phyloP scores from a whole-genome alignment of 1,140 invertebrate species.

The Zaprionus taronus region DNA sequence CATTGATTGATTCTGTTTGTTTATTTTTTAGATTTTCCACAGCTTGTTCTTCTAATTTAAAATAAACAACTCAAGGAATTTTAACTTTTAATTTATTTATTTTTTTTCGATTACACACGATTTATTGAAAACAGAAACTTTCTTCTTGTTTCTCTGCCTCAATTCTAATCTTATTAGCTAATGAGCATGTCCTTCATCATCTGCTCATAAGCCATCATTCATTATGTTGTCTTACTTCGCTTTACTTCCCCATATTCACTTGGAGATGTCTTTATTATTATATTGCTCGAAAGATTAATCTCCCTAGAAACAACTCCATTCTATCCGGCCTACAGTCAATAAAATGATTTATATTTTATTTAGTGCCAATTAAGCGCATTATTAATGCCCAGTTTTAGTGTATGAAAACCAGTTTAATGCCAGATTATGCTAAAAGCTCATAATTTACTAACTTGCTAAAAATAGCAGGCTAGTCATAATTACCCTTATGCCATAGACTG shows the following conservation, averaged over 20 bases:
- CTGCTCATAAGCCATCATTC: not conserved
- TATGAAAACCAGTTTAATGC: slow-evolving; percentile 58
- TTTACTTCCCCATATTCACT: not conserved
- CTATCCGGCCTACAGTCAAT: not conserved
- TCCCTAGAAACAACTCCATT: slow-evolving; percentile 11
- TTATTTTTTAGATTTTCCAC: not conserved
- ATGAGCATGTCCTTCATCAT: not conserved
- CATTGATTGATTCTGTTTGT: not conserved
- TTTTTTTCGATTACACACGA: too few species aligned
- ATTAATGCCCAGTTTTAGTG: slow-evolving; percentile 31
- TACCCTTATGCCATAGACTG: not conserved
- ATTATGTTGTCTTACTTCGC: not conserved
- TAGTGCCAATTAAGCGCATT: slow-evolving; percentile 21
- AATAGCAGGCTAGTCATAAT: slow-evolving; percentile 49
- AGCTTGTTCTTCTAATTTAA: not conserved
- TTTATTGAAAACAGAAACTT: not conserved
- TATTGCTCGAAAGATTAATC: slow-evolving; percentile 1
- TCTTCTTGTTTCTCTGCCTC: not conserved
- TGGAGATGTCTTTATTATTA: not conserved
- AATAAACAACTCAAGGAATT: not conserved
- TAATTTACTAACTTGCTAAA: slow-evolving; percentile 52
- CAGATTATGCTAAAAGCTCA: slow-evolving; percentile 25
- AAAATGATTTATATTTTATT: slow-evolving; percentile 26
- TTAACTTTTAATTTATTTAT: too few species aligned
- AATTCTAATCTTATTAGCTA: not conserved